Evolutionary conservation across 2,888 invertebrate species (phyloP), one percentile per base, ranked within the genome.

Genomic region (Clitarchus hookeri): DNA sequence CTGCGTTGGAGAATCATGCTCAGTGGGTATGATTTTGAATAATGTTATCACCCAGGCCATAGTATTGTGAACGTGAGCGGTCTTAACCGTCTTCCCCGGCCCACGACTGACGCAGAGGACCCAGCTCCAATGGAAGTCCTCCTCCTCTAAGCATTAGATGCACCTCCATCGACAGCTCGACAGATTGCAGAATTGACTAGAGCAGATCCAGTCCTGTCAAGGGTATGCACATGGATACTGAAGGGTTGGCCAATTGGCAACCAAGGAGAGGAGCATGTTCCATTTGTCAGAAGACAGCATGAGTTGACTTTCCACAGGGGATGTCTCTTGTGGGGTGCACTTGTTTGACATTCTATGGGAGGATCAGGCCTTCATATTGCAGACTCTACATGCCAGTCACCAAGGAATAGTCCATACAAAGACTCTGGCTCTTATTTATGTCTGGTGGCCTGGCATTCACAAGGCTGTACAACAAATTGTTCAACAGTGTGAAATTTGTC

Each of bases 71-170:
- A 65, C 16, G 11, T 16, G 6, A 16, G 16, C 16, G 65, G 65
- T 12, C 65, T 65, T 16, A 65, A 23, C 19, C 65, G 23, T 65
- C 65, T 65, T 23, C 65, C 65, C n/a, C 65, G 19, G 65, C 65
- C 23, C 23, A 65, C 65, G 4, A 8, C 65, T 65, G 65, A 19
- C 16, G 65, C 16, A 19, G 65, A 65, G 16, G 65, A 12, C 16
- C 65, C 65, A 23, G 65, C 65, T 65, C 65, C 19, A 16, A 65
- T 65, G 65, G 65, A 65, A 84, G 25, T 87, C 88, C 79, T 88
- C 87, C 44, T 87, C 83, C 78, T 25, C 82, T 12, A 78, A 86
- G n/a, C 44, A 83, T 27, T 86, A 87, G 26, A 54, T 36, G 26
- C 85, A 83, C 25, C 86, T 53, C 23, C 79, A 54, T 78, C 27